Conservation (phyloP, 2,113 vertebrate genomes). For the Tragelaphus imberbis region DNA sequence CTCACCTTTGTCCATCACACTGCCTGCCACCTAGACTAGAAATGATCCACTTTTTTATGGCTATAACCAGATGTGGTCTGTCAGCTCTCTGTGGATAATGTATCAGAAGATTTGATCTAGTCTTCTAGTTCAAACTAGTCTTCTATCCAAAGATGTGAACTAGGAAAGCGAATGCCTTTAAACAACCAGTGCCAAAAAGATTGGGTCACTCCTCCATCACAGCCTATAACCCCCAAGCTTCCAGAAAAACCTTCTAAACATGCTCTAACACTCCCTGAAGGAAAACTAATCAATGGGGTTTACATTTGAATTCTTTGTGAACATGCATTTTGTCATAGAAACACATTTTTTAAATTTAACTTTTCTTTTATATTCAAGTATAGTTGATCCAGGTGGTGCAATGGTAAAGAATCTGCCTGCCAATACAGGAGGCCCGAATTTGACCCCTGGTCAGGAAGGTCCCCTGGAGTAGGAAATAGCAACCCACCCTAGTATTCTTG, state of each 20-base stretch:
- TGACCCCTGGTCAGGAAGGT: background rate
- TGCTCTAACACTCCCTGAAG: background rate
- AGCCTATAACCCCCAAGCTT: background rate
- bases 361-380: background rate
- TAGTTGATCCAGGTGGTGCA: background rate
- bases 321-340: background rate
- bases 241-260: background rate
- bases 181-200: background rate
- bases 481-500: background rate
- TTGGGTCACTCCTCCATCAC: background rate
- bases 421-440: background rate
- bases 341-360: background rate
- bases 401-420: background rate
- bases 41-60: background rate
- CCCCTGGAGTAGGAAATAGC: background rate
- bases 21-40: background rate
- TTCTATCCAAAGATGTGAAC: background rate
- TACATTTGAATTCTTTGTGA: background rate
- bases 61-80: background rate
- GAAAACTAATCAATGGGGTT: background rate
- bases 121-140: background rate
- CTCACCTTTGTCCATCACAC: background rate
- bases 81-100: background rate
- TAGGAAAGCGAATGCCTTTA: background rate
- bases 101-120: background rate